Percentiles rank a stretch among this genome's conserved stretches.
These are phyloP conservation scores for Sthenelais limicola DNA, from an alignment of 2,888 invertebrate species.

Conservation along the genomic window DNA sequence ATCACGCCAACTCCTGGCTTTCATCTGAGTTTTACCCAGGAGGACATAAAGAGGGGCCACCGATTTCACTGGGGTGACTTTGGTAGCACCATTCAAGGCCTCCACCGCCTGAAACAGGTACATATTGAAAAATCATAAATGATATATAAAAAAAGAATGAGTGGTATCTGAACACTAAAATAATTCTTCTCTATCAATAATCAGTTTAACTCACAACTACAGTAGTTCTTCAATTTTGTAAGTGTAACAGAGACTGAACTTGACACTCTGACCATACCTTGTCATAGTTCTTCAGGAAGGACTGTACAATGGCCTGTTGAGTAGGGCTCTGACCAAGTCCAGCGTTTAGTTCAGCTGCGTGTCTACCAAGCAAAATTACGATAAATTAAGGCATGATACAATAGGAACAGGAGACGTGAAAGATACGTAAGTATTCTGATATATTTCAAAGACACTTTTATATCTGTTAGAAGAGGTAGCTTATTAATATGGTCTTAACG, in stretches of 20 bases:
- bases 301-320: slow-evolving; percentile 71
- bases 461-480: background rate
- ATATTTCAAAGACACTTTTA: background rate
- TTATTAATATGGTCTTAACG: background rate
- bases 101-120: slow-evolving; percentile 66
- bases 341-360: slow-evolving; percentile 60
- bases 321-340: slow-evolving; percentile 66
- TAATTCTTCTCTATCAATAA: too few species aligned
- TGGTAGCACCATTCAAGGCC: slow-evolving; percentile 63
- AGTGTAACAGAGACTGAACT: too few species aligned
- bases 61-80: slow-evolving; percentile 61
- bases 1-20: slow-evolving; percentile 68
- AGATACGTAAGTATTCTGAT: background rate
- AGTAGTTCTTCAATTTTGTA: too few species aligned
- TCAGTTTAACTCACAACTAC: too few species aligned
- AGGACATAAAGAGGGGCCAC: slow-evolving; percentile 65
- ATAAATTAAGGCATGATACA: background rate
- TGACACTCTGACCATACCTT: slow-evolving; percentile 63
- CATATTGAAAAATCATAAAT: too few species aligned
- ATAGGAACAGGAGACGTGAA: background rate
- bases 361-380: slow-evolving; percentile 53
- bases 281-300: slow-evolving; percentile 72
- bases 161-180: too few species aligned
- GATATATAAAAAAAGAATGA: too few species aligned
- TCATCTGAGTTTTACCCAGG: slow-evolving; percentile 71